A percentile compares a stretch with the other conserved stretches of the same genome.
These are phyloP conservation scores for Papilio helenus DNA, from an alignment of 1,140 invertebrate species.

Conservation along the genomic window DNA sequence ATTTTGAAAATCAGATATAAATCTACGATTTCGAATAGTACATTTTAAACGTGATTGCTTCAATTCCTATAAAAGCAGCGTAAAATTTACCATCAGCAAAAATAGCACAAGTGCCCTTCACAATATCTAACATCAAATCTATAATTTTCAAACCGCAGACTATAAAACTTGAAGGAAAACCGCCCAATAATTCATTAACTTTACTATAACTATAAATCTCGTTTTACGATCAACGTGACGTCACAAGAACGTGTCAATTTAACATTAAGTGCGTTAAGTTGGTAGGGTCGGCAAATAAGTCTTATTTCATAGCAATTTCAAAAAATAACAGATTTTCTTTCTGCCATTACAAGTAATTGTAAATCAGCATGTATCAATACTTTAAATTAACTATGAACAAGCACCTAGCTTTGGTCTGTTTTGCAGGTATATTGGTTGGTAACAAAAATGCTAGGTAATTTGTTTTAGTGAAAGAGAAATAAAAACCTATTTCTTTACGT, in stretches of 20 bases:
- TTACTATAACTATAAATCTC: constrained; percentile 51
- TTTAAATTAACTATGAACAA: not conserved
- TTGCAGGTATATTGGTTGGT: too few species aligned
- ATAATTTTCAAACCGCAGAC: constrained; percentile 38
- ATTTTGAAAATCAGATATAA: not conserved
- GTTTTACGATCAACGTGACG: constrained; percentile 51
- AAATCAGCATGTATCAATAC: not conserved
- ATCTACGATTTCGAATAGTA: not conserved
- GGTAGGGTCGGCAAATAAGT: constrained; percentile 21
- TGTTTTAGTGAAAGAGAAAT: too few species aligned
- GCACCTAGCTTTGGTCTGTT: not conserved
- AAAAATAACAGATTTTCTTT: not conserved
- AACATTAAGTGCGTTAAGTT: constrained; percentile 33
- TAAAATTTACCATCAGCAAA: constrained; percentile 30
- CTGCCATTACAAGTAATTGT: not conserved
- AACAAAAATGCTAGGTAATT: too few species aligned
- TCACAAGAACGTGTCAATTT: constrained; percentile 43
- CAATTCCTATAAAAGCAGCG: not conserved
- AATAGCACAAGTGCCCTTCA: constrained; percentile 36
- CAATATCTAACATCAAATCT: constrained; percentile 28
- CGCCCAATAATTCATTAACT: constrained; percentile 52
- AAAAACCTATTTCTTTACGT: too few species aligned
- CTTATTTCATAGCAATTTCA: not conserved
- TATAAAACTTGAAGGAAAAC: constrained; percentile 52
- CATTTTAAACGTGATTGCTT: not conserved